Evolutionary conservation across 2,888 invertebrate species (phyloP), one percentile per base, ranked within the genome.

Genomic region (Amiota minor): DNA sequence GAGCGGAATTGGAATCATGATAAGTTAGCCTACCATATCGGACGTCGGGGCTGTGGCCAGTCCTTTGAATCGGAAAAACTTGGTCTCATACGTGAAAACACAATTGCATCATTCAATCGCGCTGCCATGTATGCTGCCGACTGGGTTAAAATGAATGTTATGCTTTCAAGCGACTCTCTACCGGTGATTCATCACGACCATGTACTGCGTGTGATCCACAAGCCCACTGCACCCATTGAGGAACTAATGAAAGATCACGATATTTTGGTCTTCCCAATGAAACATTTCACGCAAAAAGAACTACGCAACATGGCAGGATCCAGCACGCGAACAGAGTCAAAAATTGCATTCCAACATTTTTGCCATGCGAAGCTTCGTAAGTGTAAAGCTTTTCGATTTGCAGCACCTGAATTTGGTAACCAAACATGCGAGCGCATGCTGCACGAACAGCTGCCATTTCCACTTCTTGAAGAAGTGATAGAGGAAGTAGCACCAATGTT

Each of bases 61-160:
- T 97, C 97, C 76, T 98, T 96, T 88, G 93, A 94, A 89, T 12
- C 79, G 0, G 92, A 59, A 1, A 16, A 91, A 62, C 92, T 91
- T 86, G 91, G 91, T 89, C 93, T 95, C 86, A 94, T 97, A 77
- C 93, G 97, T 79, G 98, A 98, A 91, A 98, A 98, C 89, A 98
- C 98, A 11, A 93, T 98, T 83, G 96, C 96, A 59, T 98, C 97
- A 47, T 92, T 98, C 82, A 95, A 95, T 89, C 94, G 94, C 76
- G 98, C 98, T 71, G 95, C 95, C 65, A 92, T 93, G 74, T 95
- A 96, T 89, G 97, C 98, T 76, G 98, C 98, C 74, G 98, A 99
- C 88, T 95, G 96, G 92, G 95, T 99, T 69, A 99, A 99, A 90
- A 96, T 99, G 91, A 99, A 99, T 91, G 98, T 99, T 50, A 98